Base-by-base conservation (phyloP, 1,140 invertebrate genomes). In the Drosophila albomicans region DNA sequence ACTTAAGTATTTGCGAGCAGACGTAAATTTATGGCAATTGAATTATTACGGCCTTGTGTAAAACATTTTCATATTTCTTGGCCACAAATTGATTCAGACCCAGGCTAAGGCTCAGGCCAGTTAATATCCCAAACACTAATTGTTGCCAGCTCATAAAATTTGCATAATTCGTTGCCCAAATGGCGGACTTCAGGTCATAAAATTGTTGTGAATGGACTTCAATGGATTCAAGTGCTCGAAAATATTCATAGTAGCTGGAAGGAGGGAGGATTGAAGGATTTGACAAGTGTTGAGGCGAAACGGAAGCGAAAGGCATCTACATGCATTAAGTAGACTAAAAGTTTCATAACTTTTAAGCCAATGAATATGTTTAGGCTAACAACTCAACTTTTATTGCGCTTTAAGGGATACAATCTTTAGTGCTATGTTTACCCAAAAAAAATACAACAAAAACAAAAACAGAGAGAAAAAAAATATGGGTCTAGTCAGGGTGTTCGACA, bases 161-260 rank as follows among this genome's bases (percentile, higher is more conserved):
- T 68, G 66, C 66, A 65, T 59, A 68, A 68, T 65, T 6, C 49
- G n/a, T 28, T 43, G 62, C 16, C 62, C 25, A 61, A 48, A 45
- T 65, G 54, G 38, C 62, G 35, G 8, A 56, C 41, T 56, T 30
- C 13, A 6, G 16, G 35, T 38, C 51, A 56, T 65, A 56, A 65
- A 65, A 65, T 41, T 38, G 15, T 65, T 65, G 25, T 56, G 20
- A 64, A 51, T 52, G 32, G 32, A 5, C 32, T 48, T 52, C 63
- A 51, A 56, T 13, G 28, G 10, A 28, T 38, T 32, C 25, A n/a
- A 35, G 51, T 41, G 35, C 15, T 15, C n/a, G 1, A 64, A 52
- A 54, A 41, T 64, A 64, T 64, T 64, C 49, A 64, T 64, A 10
- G 48, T 0, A 64, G 11, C 25, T 13, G 51, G n/a, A 2, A 1